Evolutionary conservation across 1,140 invertebrate genomes (phyloP), one percentile per base, ranked within the genome.

Genomic region (Hydropsyche tenuis): DNA sequence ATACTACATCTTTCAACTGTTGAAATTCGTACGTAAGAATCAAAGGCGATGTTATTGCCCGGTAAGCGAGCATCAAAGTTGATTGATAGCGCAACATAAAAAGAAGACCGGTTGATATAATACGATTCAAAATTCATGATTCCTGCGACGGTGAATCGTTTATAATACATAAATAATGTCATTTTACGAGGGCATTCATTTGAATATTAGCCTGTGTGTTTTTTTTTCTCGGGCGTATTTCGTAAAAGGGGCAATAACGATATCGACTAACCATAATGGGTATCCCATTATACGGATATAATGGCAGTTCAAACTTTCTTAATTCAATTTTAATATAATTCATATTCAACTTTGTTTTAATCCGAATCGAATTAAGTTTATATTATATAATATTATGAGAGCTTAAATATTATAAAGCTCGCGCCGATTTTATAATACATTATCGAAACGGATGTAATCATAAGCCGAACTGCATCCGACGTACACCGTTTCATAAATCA

Each of bases 21-120:
- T 9, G 30, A 37, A 37, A 37, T 37, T 37, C 30, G 30, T 37
- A 37, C 9, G n/a, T n/a, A n/a, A n/a, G n/a, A n/a, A n/a, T n/a
- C n/a, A n/a, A n/a, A n/a, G n/a, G n/a, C 30, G 30, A 37, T 37
- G 16, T 23, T 60, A 60, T 25, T 60, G 22, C 20, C 20, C 56
- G 56, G 14, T 37, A 25, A 25, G 14, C 23, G 56, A 18, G 56
- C 56, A 60, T 60, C 23, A 60, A 60, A 60, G 22, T 60, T 60
- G 56, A 60, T 60, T 60, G 56, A 60, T 27, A 22, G 56, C 23
- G 56, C 23, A 23, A 14, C 23, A 60, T 60, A 60, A 60, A 60
- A 60, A 60, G 56, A 12, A 27, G 14, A 60, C 14, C 22, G 20
- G 18, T 60, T 60, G 56, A 60, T 60, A 14, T 60, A 60, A 60